phyloP scores from a whole-genome alignment of 2,888 invertebrate species.

The Matsumyia berberina region DNA sequence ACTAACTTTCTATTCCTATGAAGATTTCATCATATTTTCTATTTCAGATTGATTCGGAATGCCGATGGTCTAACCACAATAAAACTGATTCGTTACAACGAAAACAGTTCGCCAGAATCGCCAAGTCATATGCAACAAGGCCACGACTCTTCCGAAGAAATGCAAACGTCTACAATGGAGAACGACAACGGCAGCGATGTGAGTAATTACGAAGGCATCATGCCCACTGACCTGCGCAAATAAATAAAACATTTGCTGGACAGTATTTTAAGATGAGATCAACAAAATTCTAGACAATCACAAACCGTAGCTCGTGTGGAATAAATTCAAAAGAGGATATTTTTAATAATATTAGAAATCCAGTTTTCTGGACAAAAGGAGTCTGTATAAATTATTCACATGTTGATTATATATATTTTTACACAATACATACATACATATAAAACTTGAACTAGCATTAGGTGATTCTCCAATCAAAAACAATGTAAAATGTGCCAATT shows the following conservation, averaged over 20 bases:
- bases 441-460: conserved; percentile 58
- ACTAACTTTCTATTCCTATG: too few relatives aligned
- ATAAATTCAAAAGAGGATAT: conserved; percentile 38
- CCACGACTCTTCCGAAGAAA: conserved; percentile 70
- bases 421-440: conserved; percentile 54
- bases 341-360: conserved; percentile 68
- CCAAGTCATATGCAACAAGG: conserved; percentile 69
- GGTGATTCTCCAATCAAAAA: conserved; percentile 72
- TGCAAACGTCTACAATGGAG: conserved; percentile 74
- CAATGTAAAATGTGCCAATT: conserved; percentile 77
- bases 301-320: conserved; percentile 45
- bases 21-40: not conserved
- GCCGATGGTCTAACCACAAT: conserved; percentile 84
- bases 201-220: conserved; percentile 72
- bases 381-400: conserved; percentile 69
- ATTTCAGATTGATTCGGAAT: conserved; percentile 83
- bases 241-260: conserved; percentile 67
- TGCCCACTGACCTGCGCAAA: conserved; percentile 79
- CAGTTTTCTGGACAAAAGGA: conserved; percentile 70
- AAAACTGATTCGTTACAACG: conserved; percentile 83
- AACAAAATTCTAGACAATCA: conserved; percentile 65
- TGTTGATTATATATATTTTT: conserved; percentile 65
- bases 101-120: conserved; percentile 76
- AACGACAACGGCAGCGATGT: conserved; percentile 78
- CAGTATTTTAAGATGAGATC: conserved; percentile 42